Evolutionary conservation across 2,888 invertebrate genomes (phyloP).

Genomic region (Orthonychiurus folsomi): DNA sequence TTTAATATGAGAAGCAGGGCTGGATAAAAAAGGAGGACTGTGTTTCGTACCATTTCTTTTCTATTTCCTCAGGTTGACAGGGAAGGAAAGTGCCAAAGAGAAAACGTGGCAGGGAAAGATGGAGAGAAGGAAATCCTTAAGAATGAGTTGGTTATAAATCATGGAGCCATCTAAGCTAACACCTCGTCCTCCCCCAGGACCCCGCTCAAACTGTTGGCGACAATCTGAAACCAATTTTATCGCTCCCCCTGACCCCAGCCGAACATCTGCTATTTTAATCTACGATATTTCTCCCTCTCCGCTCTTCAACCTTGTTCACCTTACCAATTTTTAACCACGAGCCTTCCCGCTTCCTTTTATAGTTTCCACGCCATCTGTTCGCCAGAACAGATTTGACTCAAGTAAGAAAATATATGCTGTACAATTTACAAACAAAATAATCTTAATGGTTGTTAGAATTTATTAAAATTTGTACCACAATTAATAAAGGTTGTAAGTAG

Average conservation of each 20-base stretch:
- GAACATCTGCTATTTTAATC: conserved; percentile 6
- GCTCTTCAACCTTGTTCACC: background rate
- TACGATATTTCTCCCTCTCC: background rate
- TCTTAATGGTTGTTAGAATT: background rate
- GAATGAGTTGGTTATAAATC: conserved; percentile 1
- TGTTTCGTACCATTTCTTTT: too few species aligned
- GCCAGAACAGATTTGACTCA: too few species aligned
- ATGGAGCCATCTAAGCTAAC: background rate
- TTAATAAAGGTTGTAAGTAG: background rate
- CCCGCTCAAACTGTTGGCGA: conserved; percentile 1
- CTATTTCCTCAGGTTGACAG: too few species aligned
- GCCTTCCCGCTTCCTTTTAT: too few species aligned
- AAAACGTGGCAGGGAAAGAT: background rate
- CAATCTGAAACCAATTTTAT: conserved; percentile 8
- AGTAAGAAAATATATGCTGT: too few species aligned
- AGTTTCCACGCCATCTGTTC: too few species aligned
- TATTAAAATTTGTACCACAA: background rate
- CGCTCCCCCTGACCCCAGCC: background rate
- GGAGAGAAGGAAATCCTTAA: background rate
- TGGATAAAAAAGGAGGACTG: too few species aligned
- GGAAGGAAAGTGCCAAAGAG: too few species aligned
- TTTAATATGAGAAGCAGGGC: too few species aligned
- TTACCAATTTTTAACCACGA: too few species aligned
- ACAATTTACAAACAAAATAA: too few species aligned
- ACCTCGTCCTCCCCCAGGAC: background rate